phyloP scores from a whole-genome alignment of 1,140 invertebrate species.

The Arion vulgaris region DNA sequence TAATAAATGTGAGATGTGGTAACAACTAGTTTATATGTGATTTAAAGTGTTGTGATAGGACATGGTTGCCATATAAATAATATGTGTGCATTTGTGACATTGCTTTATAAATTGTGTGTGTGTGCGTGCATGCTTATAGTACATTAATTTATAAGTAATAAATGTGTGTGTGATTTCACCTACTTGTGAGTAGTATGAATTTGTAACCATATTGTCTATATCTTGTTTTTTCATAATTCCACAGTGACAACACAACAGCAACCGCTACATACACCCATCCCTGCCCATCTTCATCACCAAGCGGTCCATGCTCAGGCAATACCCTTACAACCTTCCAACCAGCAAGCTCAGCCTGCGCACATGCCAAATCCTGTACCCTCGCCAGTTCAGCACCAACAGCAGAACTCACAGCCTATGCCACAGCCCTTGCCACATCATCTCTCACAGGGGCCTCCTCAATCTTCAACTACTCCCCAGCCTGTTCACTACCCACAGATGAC shows the following conservation, averaged over 20 bases:
- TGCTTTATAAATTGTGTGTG: too few species aligned
- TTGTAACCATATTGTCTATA: too few species aligned
- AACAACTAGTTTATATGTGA: too few species aligned
- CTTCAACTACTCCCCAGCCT: slow-evolving; percentile 21
- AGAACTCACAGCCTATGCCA: background rate
- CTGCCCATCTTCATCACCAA: slow-evolving; percentile 26
- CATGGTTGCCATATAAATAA: too few species aligned
- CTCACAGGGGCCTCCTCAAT: slow-evolving; percentile 32
- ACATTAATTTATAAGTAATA: too few species aligned
- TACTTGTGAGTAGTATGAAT: too few species aligned
- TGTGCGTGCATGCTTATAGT: too few species aligned
- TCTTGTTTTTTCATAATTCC: too few species aligned
- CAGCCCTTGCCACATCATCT: slow-evolving; percentile 28
- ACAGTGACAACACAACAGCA: slow-evolving; percentile 31
- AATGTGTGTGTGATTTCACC: too few species aligned
- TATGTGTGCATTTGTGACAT: too few species aligned
- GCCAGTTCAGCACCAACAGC: slow-evolving; percentile 30
- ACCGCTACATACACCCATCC: slow-evolving; percentile 11
- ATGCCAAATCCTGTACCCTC: slow-evolving; percentile 28
- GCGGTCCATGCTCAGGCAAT: slow-evolving; percentile 20
- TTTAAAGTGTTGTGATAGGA: too few species aligned
- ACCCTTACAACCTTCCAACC: background rate
- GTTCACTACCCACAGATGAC: slow-evolving; percentile 32
- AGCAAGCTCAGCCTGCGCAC: slow-evolving; percentile 24
- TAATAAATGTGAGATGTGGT: too few species aligned